These are phyloP conservation scores for Anoplolepis gracilipes DNA, from an alignment of 1,140 invertebrate genomes.

Conservation along the genomic window DNA sequence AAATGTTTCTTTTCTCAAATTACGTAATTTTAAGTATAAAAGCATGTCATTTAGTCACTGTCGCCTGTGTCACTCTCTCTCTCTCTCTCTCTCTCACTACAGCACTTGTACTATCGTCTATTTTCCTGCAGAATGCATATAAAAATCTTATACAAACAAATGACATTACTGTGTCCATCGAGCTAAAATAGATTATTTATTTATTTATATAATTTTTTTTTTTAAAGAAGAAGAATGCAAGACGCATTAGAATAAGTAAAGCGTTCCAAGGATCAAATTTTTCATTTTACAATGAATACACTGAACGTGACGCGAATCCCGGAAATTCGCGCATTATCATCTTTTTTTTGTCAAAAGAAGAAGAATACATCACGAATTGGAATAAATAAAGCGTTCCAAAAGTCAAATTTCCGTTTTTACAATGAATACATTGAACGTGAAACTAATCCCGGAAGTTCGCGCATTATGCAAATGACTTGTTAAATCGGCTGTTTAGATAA, in stretches of 20 bases:
- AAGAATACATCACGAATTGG: neutral
- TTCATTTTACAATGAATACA: too few relatives aligned
- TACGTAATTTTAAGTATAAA: conserved; percentile 32
- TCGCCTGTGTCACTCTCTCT: neutral
- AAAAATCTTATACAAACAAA: neutral
- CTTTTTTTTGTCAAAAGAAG: too few relatives aligned
- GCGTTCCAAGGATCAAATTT: too few relatives aligned
- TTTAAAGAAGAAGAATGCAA: too few relatives aligned
- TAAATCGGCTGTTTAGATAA: neutral
- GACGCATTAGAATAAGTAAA: too few relatives aligned
- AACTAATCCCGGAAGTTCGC: neutral
- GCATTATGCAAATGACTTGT: conserved; percentile 19
- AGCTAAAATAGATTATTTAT: too few relatives aligned
- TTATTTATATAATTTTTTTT: too few relatives aligned
- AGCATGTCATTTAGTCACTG: conserved; percentile 7
- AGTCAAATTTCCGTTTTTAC: neutral
- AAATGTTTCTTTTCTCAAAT: conserved; percentile 14
- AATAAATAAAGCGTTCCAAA: neutral
- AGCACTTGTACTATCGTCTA: neutral
- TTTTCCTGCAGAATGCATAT: neutral
- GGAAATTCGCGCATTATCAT: too few relatives aligned
- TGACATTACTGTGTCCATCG: neutral
- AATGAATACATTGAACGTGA: neutral
- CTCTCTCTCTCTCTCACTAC: too few relatives aligned
- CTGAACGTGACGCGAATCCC: too few relatives aligned